phyloP scores from a whole-genome alignment of 1,140 invertebrate genomes.

The Tetranychus cinnabarinus region DNA sequence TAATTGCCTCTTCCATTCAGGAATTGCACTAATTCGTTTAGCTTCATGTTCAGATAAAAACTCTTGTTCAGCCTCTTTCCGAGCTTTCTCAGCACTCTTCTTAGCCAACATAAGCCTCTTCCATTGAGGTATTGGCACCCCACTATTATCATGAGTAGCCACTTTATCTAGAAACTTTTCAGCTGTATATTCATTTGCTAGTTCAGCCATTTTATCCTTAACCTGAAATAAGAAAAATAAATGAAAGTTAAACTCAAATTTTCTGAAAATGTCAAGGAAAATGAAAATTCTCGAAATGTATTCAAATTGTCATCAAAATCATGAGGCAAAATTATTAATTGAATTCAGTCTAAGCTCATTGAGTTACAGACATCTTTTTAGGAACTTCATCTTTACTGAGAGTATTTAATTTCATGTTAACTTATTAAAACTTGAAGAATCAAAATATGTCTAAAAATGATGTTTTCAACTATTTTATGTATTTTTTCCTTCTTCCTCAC shows the following conservation, averaged over 20 bases:
- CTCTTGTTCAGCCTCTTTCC: slow-evolving; percentile 63
- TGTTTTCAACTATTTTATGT: too few relatives aligned
- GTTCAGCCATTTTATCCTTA: slow-evolving; percentile 52
- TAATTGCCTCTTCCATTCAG: slow-evolving; percentile 73
- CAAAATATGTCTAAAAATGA: too few relatives aligned
- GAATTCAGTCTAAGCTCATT: too few relatives aligned
- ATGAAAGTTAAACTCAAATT: not conserved
- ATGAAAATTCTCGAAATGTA: not conserved
- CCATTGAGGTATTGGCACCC: slow-evolving; percentile 70
- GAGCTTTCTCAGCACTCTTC: slow-evolving; percentile 69
- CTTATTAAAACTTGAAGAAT: too few relatives aligned
- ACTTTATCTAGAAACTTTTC: slow-evolving; percentile 74
- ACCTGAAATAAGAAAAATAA: slow-evolving; percentile 21
- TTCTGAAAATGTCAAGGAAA: not conserved
- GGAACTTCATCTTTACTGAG: too few relatives aligned
- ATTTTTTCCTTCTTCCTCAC: too few relatives aligned
- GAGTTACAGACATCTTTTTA: too few relatives aligned
- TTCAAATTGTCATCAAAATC: not conserved
- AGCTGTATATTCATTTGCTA: slow-evolving; percentile 53
- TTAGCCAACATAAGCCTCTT: slow-evolving; percentile 80
- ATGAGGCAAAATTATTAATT: not conserved
- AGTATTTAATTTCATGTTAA: too few relatives aligned
- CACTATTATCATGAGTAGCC: slow-evolving; percentile 61
- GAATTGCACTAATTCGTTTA: slow-evolving; percentile 55
- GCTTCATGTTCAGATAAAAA: slow-evolving; percentile 50